These are phyloP conservation scores for Rhea pennata DNA, from an alignment of 2,113 vertebrate species.

Conservation along the genomic window DNA sequence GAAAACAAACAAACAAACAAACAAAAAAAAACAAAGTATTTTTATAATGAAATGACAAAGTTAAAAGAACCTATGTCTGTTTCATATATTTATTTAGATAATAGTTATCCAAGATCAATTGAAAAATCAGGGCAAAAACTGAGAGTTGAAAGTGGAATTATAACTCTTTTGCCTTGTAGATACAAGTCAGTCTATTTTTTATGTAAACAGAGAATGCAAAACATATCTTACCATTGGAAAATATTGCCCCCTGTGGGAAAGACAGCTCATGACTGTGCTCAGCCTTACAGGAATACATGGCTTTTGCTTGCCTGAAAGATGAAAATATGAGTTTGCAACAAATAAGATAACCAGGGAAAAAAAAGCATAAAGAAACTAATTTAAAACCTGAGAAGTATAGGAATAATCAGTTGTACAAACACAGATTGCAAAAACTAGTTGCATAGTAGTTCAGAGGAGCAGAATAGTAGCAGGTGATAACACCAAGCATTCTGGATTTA, in stretches of 20 bases:
- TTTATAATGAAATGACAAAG: not conserved
- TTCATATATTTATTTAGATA: not conserved
- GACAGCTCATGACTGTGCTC: slow-evolving; percentile 97
- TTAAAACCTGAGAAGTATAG: not conserved
- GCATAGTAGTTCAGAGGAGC: not conserved
- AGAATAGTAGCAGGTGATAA: not conserved
- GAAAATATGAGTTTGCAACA: slow-evolving; percentile 10
- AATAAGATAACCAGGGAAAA: not conserved
- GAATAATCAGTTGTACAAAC: not conserved
- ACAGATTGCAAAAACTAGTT: not conserved
- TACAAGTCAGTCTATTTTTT: not conserved
- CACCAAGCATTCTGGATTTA: not conserved
- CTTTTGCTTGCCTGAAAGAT: slow-evolving; percentile 89
- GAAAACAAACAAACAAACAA: not conserved
- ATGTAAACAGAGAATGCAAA: not conserved
- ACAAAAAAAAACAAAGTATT: not conserved
- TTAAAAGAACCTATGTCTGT: not conserved
- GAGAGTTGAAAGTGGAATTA: not conserved
- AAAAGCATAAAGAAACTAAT: not conserved
- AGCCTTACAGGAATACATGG: slow-evolving; percentile 96
- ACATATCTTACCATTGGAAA: slow-evolving; percentile 88
- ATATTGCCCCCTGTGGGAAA: slow-evolving; percentile 95
- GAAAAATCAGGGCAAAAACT: not conserved
- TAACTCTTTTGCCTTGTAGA: not conserved
- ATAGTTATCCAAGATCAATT: not conserved